Base-by-base conservation (phyloP, 2,888 invertebrate genomes). In the Auanema sp. region DNA sequence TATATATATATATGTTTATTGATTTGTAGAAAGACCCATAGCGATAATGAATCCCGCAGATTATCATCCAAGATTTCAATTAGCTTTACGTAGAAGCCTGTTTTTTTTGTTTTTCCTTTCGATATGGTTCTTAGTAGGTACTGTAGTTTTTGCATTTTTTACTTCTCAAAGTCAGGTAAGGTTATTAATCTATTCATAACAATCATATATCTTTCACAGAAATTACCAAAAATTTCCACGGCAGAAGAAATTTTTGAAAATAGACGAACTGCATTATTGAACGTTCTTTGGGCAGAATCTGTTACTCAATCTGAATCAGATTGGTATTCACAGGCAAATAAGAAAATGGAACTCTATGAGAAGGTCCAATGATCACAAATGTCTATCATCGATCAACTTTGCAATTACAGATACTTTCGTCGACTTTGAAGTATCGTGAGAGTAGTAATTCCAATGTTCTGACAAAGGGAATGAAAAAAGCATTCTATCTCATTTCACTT, bases 251-350 rank as follows among this genome's bases (percentile, higher is more conserved):
- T 72, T 2, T 55, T 80, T n/a, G 80, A 80, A 44, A 71, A 77
- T 40, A 79, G 80, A 65, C 65, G 80, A 50, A 67, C 76, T 21
- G 80, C 80, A 57, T 56, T 80, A 51, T 64, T 80, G 41, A 80
- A 80, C 60, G 79, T 80, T 25, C 60, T 80, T 8, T 80, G 78
- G 77, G 80, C 80, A 4, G 80, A 80, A 65, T 74, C 80, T 8
- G 73, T 80, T 42, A 76, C 78, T 1, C 71, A 79, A 53, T 64
- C 69, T 52, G 81, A 81, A 64, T 75, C 77, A 50, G 80, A 81
- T 50, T 81, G 81, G 81, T 73, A 76, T 11, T 66, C 74, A 51
- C 60, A 80, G 18, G 80, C 81, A 10, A 79, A 81, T 68, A 78
- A 79, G 55, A 81, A 81, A 58, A 53, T 81, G 53, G 79, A 81